These are phyloP conservation scores for Numenius arquata DNA, from an alignment of 2,113 vertebrate species.

Conservation along the genomic window DNA sequence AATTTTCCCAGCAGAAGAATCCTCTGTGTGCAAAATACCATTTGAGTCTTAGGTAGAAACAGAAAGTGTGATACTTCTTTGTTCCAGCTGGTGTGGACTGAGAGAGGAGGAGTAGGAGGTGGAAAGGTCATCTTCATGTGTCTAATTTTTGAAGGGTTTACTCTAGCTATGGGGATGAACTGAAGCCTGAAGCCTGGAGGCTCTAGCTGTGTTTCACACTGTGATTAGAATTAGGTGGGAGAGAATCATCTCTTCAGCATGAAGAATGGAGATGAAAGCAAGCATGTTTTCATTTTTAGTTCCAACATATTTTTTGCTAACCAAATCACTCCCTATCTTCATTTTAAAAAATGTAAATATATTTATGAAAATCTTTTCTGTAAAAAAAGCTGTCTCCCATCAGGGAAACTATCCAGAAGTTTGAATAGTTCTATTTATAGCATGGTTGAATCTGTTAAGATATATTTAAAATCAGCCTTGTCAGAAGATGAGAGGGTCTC, in stretches of 20 bases:
- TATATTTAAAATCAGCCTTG: neutral
- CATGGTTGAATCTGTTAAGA: neutral
- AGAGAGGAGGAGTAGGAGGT: neutral
- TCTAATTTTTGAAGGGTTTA: neutral
- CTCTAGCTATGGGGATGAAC: neutral
- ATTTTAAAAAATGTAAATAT: neutral
- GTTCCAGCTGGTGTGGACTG: neutral
- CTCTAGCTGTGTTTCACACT: neutral
- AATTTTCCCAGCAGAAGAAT: neutral
- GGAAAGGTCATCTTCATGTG: neutral
- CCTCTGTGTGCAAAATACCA: neutral
- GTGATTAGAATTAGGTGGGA: neutral
- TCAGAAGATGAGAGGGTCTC: neutral
- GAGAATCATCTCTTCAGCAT: neutral
- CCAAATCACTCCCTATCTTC: neutral
- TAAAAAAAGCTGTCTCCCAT: neutral
- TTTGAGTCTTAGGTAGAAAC: neutral
- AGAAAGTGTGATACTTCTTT: neutral
- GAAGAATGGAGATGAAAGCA: neutral
- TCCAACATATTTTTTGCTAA: neutral
- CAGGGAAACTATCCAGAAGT: neutral
- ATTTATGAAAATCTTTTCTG: neutral
- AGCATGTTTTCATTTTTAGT: neutral
- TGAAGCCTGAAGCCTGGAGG: neutral
- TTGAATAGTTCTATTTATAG: neutral